Percentiles rank a stretch among this genome's conserved stretches.
These are phyloP conservation scores for Gortyna flavago DNA, from an alignment of 2,888 invertebrate species.

Conservation along the genomic window DNA sequence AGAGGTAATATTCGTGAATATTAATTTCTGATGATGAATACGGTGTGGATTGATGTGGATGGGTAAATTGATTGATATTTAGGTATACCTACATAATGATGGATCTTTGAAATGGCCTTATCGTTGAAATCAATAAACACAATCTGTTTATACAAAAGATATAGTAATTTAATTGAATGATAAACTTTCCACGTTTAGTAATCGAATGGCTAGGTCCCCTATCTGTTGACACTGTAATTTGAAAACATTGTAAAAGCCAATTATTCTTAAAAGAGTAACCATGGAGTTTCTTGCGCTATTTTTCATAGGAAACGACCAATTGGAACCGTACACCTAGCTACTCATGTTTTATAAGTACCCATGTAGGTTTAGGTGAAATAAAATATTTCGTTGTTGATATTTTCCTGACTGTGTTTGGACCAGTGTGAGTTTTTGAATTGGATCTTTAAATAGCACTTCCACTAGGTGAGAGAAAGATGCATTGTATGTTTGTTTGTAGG, in stretches of 20 bases:
- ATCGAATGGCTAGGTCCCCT: not conserved
- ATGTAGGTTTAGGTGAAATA: not conserved
- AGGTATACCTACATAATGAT: not conserved
- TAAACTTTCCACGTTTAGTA: not conserved
- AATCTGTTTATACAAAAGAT: not conserved
- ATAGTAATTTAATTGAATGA: not conserved
- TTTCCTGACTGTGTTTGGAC: not conserved
- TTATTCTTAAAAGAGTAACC: not conserved
- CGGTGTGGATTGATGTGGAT: slow-evolving; percentile 7
- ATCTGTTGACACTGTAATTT: not conserved
- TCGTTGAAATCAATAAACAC: not conserved
- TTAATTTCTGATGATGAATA: slow-evolving; percentile 22
- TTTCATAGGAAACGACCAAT: too few relatives aligned
- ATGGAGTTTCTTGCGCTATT: too few relatives aligned
- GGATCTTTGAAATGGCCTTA: not conserved
- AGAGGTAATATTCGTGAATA: slow-evolving; percentile 2
- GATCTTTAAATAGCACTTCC: not conserved
- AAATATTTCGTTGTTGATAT: too few relatives aligned
- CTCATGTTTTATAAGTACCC: not conserved
- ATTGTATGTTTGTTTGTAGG: not conserved
- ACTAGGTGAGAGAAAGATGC: not conserved
- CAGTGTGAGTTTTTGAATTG: rapidly evolving
- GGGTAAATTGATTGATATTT: slow-evolving; percentile 29
- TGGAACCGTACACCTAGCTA: too few relatives aligned
- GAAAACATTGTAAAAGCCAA: not conserved